Evolutionary conservation across 92 coral and sea anemone species (phyloP), one percentile per base, ranked within the genome.

Genomic region (Heteractis magnifica): DNA sequence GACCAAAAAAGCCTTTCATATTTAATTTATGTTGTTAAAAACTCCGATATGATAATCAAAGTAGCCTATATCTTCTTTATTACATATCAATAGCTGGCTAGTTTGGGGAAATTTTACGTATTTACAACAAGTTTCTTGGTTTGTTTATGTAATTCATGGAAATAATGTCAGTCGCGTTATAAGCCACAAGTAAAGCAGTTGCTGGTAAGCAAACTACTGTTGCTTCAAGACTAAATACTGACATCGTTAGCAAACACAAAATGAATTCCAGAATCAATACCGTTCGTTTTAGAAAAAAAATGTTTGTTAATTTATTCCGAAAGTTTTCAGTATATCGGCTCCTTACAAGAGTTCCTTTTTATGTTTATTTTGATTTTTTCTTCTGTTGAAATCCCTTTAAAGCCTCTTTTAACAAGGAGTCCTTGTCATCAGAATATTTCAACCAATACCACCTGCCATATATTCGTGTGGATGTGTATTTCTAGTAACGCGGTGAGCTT

Each of bases 331-430:
- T 20, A 68, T 20, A 68, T 68, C 8, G 12, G 49, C 23, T 20
- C 70, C 70, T 18, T 3, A 20, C 18, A 62, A 26, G 1, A 0
- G 73, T 68, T 23, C 10, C 73, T 20, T 68, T 41, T 10, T 8
- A 68, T 68, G 73, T 68, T 68, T 68, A 68, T 68, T 62, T 26
- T 23, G 73, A 20, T 68, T 68, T 20, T 68, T 62, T 26, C 8
- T 68, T 68, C 13, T 68, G 72, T 23, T 68, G 15, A 68, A 68
- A 68, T 68, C 73, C 73, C 23, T 59, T 68, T 68, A 68, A 68
- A 68, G 14, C 16, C 73, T 68, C 73, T 68, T 68, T 68, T 68
- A 68, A 68, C 73, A 68, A 68, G 73, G 13, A 26, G 11, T 7
- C 73, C 49, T 68, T 10, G 44, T 20, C 7, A 68, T 20, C 3